phyloP scores from a whole-genome alignment of 2,113 vertebrate genomes.

The Sinocyclocheilus maitianheensis region DNA sequence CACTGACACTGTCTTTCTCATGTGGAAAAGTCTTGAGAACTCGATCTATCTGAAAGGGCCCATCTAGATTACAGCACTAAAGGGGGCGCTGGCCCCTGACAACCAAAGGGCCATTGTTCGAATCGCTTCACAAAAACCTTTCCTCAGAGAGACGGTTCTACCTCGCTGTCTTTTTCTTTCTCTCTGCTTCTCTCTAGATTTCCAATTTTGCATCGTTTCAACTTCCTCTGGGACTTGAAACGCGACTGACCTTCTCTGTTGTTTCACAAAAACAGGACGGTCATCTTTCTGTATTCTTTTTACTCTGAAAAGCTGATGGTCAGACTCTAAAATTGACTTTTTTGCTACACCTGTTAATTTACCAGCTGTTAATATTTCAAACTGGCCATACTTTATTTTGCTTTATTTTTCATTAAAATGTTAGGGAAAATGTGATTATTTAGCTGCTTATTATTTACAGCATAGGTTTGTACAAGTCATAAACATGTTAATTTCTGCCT shows the following conservation, averaged over 20 bases:
- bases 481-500: neutral
- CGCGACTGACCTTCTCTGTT: conserved; percentile 48
- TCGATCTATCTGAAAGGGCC: conserved; percentile 68
- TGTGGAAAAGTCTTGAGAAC: conserved; percentile 62
- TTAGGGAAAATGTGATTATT: neutral
- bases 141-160: conserved; percentile 58
- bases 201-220: conserved; percentile 52
- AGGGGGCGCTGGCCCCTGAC: conserved; percentile 59
- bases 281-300: neutral
- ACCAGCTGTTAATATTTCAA: neutral
- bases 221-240: conserved; percentile 46
- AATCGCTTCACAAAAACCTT: conserved; percentile 73
- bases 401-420: no score
- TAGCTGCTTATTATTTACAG: neutral
- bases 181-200: conserved; percentile 39
- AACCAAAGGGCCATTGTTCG: conserved; percentile 78
- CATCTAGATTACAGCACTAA: conserved; percentile 71
- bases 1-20: conserved; percentile 37
- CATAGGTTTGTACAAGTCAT: neutral
- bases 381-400: neutral
- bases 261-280: conserved; percentile 14
- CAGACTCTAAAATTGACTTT: neutral
- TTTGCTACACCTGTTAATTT: neutral
- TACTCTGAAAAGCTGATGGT: neutral
- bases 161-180: conserved; percentile 48